Evolutionary conservation across 2,113 vertebrate genomes (phyloP).

Genomic region (Cavia aperea): DNA sequence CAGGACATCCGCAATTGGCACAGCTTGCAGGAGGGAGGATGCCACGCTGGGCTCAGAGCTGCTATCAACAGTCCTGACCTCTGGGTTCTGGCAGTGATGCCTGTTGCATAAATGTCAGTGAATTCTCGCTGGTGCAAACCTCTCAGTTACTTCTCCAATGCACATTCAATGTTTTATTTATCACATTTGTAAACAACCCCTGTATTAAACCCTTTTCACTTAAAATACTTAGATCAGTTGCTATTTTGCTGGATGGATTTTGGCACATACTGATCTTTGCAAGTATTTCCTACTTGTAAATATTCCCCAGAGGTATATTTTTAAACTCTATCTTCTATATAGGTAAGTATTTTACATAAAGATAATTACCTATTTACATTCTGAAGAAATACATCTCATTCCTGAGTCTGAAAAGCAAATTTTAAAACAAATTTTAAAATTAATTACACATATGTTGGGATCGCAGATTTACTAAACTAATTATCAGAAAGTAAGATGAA

Average conservation of each 20-base stretch:
- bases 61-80: not conserved
- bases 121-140: not conserved
- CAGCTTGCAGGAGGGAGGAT: not conserved
- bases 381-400: constrained; percentile 41
- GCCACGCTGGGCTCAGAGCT: not conserved
- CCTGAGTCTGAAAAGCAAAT: constrained; percentile 46
- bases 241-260: not conserved
- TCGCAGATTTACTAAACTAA: constrained; percentile 76
- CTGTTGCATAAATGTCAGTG: not conserved
- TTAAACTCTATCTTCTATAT: not conserved
- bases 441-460: constrained; percentile 70
- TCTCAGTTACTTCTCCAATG: not conserved
- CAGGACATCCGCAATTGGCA: accelerated
- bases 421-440: constrained; percentile 63
- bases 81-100: not conserved
- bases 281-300: not conserved
- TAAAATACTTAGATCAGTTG: not conserved
- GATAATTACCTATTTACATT: constrained; percentile 36
- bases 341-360: constrained; percentile 13
- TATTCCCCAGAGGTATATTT: not conserved
- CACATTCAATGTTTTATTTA: not conserved
- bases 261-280: not conserved
- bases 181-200: not conserved
- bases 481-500: constrained; percentile 72
- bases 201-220: not conserved